Conservation (phyloP, 2,888 invertebrate genomes). For the Amphipoea oculea region DNA sequence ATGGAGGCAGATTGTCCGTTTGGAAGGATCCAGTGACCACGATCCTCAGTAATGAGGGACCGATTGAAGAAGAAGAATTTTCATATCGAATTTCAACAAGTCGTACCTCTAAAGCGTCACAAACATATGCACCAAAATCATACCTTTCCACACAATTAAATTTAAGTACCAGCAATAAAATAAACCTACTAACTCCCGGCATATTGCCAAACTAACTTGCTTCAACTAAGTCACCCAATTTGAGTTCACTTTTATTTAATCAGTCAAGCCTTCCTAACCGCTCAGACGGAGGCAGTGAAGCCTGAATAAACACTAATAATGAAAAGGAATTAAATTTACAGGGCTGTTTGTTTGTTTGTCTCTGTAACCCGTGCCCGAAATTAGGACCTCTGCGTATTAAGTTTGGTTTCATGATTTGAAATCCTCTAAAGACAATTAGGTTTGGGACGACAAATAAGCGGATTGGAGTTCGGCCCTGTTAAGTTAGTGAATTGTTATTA, state of each 20-base stretch:
- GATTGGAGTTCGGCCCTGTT: conserved; percentile 15
- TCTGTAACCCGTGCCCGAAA: conserved; percentile 62
- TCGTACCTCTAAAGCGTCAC: not conserved
- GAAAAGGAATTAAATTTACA: conserved; percentile 72
- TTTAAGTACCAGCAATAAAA: conserved; percentile 40
- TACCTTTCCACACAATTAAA: conserved; percentile 30
- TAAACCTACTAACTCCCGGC: conserved; percentile 35
- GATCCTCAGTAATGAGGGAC: too few relatives aligned
- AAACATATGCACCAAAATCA: conserved; percentile 24
- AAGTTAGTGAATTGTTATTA: conserved; percentile 1
- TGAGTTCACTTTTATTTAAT: conserved; percentile 56
- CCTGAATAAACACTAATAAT: conserved; percentile 70
- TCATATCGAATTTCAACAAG: not conserved
- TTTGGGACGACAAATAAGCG: conserved; percentile 20
- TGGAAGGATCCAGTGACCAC: too few relatives aligned
- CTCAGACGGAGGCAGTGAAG: conserved; percentile 49
- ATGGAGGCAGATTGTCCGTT: too few relatives aligned
- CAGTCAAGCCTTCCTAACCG: conserved; percentile 50
- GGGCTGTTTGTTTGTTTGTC: conserved; percentile 71
- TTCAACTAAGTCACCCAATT: conserved; percentile 53
- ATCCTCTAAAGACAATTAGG: conserved; percentile 64
- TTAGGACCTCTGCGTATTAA: conserved; percentile 66
- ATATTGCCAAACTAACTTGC: conserved; percentile 46
- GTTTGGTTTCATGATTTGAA: conserved; percentile 60
- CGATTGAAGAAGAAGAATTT: not conserved